Evolutionary conservation across 2,888 invertebrate species (phyloP).

Genomic region (Limnephilus marmoratus): DNA sequence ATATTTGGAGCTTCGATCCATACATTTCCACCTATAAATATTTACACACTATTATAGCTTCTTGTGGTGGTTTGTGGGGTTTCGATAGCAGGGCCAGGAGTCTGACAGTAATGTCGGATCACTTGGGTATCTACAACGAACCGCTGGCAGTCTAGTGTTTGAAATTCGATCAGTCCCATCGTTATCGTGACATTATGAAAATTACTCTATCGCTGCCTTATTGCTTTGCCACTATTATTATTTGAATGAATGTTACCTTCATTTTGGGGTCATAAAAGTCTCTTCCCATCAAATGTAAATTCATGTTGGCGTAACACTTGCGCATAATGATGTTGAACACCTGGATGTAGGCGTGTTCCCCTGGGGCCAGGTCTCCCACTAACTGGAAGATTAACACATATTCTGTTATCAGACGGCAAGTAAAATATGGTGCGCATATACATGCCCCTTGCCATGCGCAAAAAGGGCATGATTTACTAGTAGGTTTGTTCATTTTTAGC

Average conservation of each 20-base stretch:
- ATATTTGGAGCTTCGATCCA: constrained; percentile 83
- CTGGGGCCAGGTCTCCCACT: constrained; percentile 80
- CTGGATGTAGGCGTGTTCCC: constrained; percentile 84
- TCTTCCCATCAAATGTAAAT: constrained; percentile 83
- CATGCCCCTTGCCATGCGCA: too few relatives aligned
- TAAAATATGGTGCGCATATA: too few relatives aligned
- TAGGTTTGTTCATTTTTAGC: constrained; percentile 60
- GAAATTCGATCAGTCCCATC: too few relatives aligned
- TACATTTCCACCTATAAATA: constrained; percentile 77
- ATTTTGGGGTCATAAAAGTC: constrained; percentile 84
- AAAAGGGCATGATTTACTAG: not conserved
- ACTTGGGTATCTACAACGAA: too few relatives aligned
- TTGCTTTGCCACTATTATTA: too few relatives aligned
- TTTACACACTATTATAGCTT: too few relatives aligned
- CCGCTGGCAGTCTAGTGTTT: too few relatives aligned
- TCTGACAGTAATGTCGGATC: too few relatives aligned
- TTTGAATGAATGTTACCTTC: constrained; percentile 74
- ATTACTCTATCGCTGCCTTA: too few relatives aligned
- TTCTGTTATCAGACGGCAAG: not conserved
- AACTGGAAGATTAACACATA: constrained; percentile 70
- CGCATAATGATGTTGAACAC: constrained; percentile 88
- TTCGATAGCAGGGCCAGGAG: too few relatives aligned
- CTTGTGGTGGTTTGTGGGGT: too few relatives aligned
- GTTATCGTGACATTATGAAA: too few relatives aligned
- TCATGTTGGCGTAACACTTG: constrained; percentile 80